These are phyloP conservation scores for Luehdorfia chinensis DNA, from an alignment of 1,140 invertebrate genomes.

Conservation along the genomic window DNA sequence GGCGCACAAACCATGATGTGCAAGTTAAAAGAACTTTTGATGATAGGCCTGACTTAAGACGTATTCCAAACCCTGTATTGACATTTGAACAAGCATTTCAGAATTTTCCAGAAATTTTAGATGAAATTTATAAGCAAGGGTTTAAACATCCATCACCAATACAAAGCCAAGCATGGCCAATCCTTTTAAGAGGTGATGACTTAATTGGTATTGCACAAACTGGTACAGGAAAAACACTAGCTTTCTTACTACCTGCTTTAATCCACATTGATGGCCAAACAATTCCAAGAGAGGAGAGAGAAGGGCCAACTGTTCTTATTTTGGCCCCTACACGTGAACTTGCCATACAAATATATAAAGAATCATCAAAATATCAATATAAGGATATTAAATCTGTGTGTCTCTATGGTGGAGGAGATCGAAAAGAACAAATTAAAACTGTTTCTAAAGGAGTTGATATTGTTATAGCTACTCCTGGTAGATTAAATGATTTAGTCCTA, in stretches of 20 bases:
- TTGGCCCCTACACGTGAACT: conserved; percentile 94
- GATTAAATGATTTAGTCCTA: conserved; percentile 88
- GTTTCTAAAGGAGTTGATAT: conserved; percentile 89
- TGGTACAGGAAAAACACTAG: conserved; percentile 93
- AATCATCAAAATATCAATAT: conserved; percentile 92
- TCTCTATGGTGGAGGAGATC: conserved; percentile 90
- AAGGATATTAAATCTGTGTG: conserved; percentile 90
- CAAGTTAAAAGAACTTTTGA: conserved; percentile 79
- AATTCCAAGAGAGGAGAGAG: conserved; percentile 80
- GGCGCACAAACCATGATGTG: conserved; percentile 84
- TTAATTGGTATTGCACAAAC: conserved; percentile 96
- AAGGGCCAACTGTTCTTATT: conserved; percentile 90
- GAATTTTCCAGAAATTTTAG: conserved; percentile 89
- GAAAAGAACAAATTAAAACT: conserved; percentile 85
- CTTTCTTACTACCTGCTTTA: conserved; percentile 93
- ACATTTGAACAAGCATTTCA: conserved; percentile 92
- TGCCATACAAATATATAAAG: conserved; percentile 93
- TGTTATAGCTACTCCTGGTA: conserved; percentile 93
- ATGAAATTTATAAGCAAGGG: conserved; percentile 88
- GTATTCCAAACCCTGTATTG: conserved; percentile 89
- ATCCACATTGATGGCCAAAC: conserved; percentile 92
- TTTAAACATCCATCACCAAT: conserved; percentile 94
- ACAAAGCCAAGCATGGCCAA: conserved; percentile 93
- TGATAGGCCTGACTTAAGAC: conserved; percentile 53
- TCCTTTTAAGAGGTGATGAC: conserved; percentile 90